Evolutionary conservation across 1,140 invertebrate species (phyloP), one percentile per base, ranked within the genome.

Genomic region (Aphelinus atriplicis): DNA sequence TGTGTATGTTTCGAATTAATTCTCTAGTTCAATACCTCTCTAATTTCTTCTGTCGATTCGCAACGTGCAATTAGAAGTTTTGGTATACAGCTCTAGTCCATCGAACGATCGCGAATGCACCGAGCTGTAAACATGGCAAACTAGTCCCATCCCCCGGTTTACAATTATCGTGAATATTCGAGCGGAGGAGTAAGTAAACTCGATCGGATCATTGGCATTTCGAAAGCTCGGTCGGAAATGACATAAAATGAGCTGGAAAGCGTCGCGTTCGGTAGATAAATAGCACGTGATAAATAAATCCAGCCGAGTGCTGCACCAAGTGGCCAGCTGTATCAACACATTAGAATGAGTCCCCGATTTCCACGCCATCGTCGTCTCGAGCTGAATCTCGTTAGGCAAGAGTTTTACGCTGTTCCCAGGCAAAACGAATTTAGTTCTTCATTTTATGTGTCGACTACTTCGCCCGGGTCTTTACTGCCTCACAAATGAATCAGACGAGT

Each of bases 211-310:
- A 50, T 47, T 7, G 56, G 26, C 26, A 70, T 70, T 48, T 57
- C 57, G 68, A 48, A 70, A 60, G 9, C 57, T 60, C 51, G 51
- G 43, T 57, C 50, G 68, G 68, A 70, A 70, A 70, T 48, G 68
- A 10, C 61, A 61, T 61, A 61, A 61, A 70, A 50, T 69, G 45
- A 47, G 47, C 68, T 47, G 2, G 48, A 61, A 61, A 61, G 10
- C 26, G 68, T 70, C 68, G 46, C 68, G 3, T 51, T 43, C 7
- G 61, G 57, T 48, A 51, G 51, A 70, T 43, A 60, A 70, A 70
- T 61, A 70, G 68, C n/a, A 43, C 47, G 47, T 26, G 48, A 70
- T 70, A 70, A 70, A 70, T 70, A 70, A 70, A 70, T 61, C 57
- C 26, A 43, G 60, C 3, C 67, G 60, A 60, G 47, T 69, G 57